Percentiles rank a stretch among this genome's conserved stretches.
These are phyloP conservation scores for Onychomys leucogaster DNA, from an alignment of 2,797 vertebrate genomes.

Conservation along the genomic window DNA sequence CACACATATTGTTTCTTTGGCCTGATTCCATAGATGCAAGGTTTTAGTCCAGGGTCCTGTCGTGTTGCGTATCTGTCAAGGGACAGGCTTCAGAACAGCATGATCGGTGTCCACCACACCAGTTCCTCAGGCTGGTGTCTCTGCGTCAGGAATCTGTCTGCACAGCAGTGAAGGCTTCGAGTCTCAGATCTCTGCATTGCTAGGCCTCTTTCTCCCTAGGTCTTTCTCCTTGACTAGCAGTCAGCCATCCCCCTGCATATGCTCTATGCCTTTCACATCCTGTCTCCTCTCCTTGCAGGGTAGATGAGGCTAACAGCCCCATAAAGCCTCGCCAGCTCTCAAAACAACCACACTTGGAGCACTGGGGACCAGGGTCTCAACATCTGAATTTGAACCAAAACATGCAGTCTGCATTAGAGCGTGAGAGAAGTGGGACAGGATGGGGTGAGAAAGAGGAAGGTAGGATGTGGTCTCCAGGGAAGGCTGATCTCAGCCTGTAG, in stretches of 20 bases:
- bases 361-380: not conserved
- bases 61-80: not conserved
- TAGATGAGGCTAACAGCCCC: not conserved
- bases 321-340: not conserved
- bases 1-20: not conserved
- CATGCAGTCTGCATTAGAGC: not conserved
- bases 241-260: rapidly evolving
- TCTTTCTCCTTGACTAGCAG: not conserved
- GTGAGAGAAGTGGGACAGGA: not conserved
- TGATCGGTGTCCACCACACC: too few species aligned
- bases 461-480: not conserved
- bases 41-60: not conserved
- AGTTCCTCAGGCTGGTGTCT: not conserved
- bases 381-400: not conserved
- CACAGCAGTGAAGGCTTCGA: not conserved
- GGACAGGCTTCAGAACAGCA: not conserved
- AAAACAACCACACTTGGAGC: not conserved
- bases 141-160: not conserved
- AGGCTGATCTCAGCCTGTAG: not conserved
- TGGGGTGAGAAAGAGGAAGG: not conserved
- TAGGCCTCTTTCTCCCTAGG: not conserved
- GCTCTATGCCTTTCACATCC: not conserved
- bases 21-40: not conserved
- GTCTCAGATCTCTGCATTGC: not conserved
- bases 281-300: not conserved